Evolutionary conservation across 2,888 invertebrate genomes (phyloP), one percentile per base, ranked within the genome.

Genomic region (Acanthococcus lagerstroemiae): DNA sequence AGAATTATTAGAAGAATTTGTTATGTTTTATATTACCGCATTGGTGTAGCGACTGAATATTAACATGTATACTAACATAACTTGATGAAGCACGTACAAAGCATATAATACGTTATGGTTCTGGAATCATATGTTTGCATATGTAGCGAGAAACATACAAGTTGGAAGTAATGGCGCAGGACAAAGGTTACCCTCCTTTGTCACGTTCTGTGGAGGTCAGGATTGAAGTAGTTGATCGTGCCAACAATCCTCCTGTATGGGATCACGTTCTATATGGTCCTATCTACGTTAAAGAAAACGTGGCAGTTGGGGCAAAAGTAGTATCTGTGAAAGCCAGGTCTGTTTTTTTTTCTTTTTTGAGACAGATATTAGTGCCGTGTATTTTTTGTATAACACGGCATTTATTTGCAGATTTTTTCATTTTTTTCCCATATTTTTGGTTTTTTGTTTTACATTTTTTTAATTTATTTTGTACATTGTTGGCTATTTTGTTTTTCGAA

Each of bases 271-370:
- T 91, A 80, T 95, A 94, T 83, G 94, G 94, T 79, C 94, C 94
- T 78, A 90, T 93, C 86, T 90, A 87, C 88, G 90, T 93, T 82
- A 89, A 90, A 86, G 94, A 95, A 84, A 94, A 94, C 84, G 88
- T 90, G 84, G 89, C 93, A 83, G 92, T 94, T 79, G 95, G 94
- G 82, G 90, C 91, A 82, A 92, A 89, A 86, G 92, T 95, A 84
- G 89, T 93, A 81, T 92, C 93, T 82, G 88, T 94, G 81, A 94
- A 94, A 88, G 95, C 95, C 87, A 93, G 93, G 93, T 94, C 90
- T 87, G 91, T 89, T 78, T 37, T 37, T 37, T 37, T 37, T 9
- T 37, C 37, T 37, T n/a, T 37, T 1, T 1, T n/a, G n/a, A n/a
- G 37, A 65, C 37, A 21, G 48, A 37, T 45, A 22, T 15, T 46